A percentile compares a stretch with the other conserved stretches of the same genome.
Conservation (phyloP, 2,888 invertebrate species). For the Bugula neritina region DNA sequence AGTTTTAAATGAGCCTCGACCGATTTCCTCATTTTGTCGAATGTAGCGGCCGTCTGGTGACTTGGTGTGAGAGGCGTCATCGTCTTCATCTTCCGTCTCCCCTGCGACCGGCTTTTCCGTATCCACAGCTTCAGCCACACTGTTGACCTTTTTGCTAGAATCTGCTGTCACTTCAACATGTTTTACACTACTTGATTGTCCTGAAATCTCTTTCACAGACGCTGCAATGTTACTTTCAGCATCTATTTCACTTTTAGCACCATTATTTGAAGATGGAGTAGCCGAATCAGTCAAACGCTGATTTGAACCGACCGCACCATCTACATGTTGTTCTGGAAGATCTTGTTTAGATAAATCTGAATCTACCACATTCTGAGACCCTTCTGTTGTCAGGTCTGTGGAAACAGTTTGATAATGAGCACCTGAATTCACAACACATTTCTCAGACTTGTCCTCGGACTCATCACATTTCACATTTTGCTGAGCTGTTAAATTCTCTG, state of each 20-base stretch:
- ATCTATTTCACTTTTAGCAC: slow-evolving; percentile 13
- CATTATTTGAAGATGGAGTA: background rate
- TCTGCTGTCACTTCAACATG: background rate
- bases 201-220: slow-evolving; percentile 14
- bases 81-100: slow-evolving; percentile 63
- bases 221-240: background rate
- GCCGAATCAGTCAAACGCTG: background rate
- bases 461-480: background rate
- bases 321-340: slow-evolving; percentile 17
- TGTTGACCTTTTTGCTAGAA: background rate
- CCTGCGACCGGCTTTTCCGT: background rate
- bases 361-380: background rate
- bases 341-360: background rate
- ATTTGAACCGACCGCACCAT: background rate
- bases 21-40: slow-evolving; percentile 62
- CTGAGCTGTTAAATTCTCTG: background rate
- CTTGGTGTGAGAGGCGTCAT: slow-evolving; percentile 64
- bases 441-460: background rate
- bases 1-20: slow-evolving; percentile 93
- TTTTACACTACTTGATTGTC: slow-evolving; percentile 4
- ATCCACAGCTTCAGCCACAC: background rate
- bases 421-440: background rate
- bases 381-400: too few relatives aligned
- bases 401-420: too few relatives aligned
- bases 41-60: slow-evolving; percentile 78